These are phyloP conservation scores for Cettia cetti DNA, from an alignment of 2,113 vertebrate genomes.

Conservation along the genomic window DNA sequence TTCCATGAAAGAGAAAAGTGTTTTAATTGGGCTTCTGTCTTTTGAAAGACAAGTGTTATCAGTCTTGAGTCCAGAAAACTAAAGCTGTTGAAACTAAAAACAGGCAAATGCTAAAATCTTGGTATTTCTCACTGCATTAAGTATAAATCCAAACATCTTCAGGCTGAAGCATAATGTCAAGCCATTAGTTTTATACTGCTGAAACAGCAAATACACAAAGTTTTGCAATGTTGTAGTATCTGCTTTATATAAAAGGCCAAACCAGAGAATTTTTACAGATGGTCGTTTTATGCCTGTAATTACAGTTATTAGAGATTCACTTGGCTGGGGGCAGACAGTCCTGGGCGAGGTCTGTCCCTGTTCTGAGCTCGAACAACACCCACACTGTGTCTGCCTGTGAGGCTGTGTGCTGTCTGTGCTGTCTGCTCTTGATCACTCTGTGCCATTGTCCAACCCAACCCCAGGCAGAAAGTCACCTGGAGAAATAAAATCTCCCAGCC, in stretches of 20 bases:
- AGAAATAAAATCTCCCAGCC: not conserved
- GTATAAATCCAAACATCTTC: not conserved
- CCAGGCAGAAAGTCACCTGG: not conserved
- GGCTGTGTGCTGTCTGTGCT: not conserved
- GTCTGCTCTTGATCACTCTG: not conserved
- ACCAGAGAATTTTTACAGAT: not conserved
- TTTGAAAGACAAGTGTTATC: not conserved
- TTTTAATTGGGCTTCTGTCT: not conserved
- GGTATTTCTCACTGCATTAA: not conserved
- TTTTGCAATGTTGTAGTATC: not conserved
- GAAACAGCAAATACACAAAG: not conserved
- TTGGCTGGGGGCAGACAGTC: not conserved
- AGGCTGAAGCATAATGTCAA: not conserved
- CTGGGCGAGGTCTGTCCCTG: not conserved
- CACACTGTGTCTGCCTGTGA: rapidly evolving
- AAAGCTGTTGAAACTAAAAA: not conserved
- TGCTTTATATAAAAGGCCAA: not conserved
- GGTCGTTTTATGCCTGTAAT: not conserved
- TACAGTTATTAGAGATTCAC: not conserved
- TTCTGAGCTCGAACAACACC: rapidly evolving
- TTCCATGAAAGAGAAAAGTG: not conserved
- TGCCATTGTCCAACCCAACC: not conserved
- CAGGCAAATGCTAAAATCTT: not conserved
- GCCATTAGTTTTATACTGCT: not conserved
- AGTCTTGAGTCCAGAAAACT: not conserved